A percentile compares a stretch with the other conserved stretches of the same genome.
Conservation (phyloP, 1,140 invertebrate genomes). For the Heliconius eleuchia region DNA sequence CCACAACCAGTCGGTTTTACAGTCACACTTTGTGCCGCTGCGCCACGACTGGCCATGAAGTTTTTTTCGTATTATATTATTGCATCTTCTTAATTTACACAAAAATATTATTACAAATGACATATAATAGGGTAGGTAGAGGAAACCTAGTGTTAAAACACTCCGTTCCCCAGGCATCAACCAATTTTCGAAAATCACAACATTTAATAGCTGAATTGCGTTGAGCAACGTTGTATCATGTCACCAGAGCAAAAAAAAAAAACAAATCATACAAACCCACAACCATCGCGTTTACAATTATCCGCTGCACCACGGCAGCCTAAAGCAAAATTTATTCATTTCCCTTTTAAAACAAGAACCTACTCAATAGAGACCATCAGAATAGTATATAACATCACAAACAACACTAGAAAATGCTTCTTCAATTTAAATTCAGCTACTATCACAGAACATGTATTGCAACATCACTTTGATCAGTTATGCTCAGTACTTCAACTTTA, state of each 20-base stretch:
- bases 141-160: no score
- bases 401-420: background rate
- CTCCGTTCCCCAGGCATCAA: no score
- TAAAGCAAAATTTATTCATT: background rate
- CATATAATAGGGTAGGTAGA: no score
- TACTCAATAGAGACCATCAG: background rate
- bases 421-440: slow-evolving; percentile 2
- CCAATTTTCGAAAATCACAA: no score
- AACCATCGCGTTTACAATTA: background rate
- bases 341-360: background rate
- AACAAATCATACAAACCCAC: background rate
- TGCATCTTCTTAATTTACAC: no score
- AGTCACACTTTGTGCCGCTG: no score
- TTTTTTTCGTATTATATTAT: no score
- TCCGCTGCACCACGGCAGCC: background rate
- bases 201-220: no score
- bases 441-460: background rate
- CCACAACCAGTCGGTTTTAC: no score
- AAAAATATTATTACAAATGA: no score
- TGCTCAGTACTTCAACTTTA: background rate
- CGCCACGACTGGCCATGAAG: no score
- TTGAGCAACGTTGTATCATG: no score
- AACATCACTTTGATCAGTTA: slow-evolving; percentile 10
- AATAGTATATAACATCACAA: background rate
- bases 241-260: background rate